Percentiles rank a stretch among this genome's conserved stretches.
Conservation (phyloP, 2,888 invertebrate species). For the Bursaphelenchus okinawaensis region DNA sequence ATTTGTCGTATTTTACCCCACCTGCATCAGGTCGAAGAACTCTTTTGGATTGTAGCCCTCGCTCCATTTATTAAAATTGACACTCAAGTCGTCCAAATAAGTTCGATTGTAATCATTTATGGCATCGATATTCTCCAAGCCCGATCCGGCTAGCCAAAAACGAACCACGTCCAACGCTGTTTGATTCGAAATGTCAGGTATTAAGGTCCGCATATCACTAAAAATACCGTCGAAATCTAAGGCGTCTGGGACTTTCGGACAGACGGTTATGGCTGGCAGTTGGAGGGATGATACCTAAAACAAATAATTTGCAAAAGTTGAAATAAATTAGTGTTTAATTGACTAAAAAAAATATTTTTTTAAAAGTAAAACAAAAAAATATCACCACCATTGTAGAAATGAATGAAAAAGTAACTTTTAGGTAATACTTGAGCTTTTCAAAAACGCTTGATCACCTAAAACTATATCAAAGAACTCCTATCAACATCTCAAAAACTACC, state of each 20-base stretch:
- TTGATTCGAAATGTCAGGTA: constrained; percentile 31
- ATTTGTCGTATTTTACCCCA: constrained; percentile 5
- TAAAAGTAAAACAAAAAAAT: too few relatives aligned
- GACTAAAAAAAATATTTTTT: too few relatives aligned
- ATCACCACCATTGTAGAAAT: too few relatives aligned
- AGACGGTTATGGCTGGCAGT: constrained; percentile 49
- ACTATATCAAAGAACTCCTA: too few relatives aligned
- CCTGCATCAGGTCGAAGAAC: constrained; percentile 46
- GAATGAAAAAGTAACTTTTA: too few relatives aligned
- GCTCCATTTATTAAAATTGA: constrained; percentile 43
- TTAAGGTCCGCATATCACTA: constrained; percentile 34
- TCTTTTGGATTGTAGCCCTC: constrained; percentile 34
- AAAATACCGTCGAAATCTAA: constrained; percentile 35
- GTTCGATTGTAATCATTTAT: constrained; percentile 40
- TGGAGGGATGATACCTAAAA: constrained; percentile 41
- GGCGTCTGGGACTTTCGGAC: constrained; percentile 50
- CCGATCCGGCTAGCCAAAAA: constrained; percentile 46
- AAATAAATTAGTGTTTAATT: too few relatives aligned
- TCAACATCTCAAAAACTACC: too few relatives aligned
- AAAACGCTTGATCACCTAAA: too few relatives aligned
- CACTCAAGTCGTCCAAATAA: constrained; percentile 39
- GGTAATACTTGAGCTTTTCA: too few relatives aligned
- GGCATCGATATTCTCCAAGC: constrained; percentile 49
- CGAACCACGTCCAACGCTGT: constrained; percentile 35
- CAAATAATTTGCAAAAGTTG: background rate